Base-by-base conservation (phyloP, 2,888 invertebrate species). In the Oscheius sp. region DNA sequence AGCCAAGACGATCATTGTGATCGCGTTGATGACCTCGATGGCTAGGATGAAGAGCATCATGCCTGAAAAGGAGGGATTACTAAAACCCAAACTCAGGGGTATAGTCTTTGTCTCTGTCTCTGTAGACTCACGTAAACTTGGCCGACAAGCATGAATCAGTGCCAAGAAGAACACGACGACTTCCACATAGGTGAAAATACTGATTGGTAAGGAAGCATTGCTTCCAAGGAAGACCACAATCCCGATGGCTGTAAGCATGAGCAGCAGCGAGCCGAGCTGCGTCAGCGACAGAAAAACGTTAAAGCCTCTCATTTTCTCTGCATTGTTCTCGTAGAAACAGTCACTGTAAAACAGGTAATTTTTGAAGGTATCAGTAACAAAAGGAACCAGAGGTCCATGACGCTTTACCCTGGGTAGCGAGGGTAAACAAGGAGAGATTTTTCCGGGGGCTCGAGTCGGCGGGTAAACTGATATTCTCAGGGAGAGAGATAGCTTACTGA, bases 301-400 rank as follows among this genome's bases (percentile, higher is more conserved):
- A 37, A 72, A 72, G 51, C 72, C 72, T 55, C 60, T 60, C 72
- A 72, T 72, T 53, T 72, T 62, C 29, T 72, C 70, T n/a, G 4
- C 48, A 48, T 70, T 70, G 47, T 59, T 47, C 47, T 59, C 47
- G 48, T 55, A 70, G 13, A 13, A 57, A 55, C 65, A 65, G 32
- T 65, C 48, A n/a, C 65, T 65, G 65, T 47, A 63, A 63, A 32
- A 63, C 2, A 47, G 63, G 2, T 2, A 32, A 13, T 33, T 37
- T 60, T 33, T 4, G n/a, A 13, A 60, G 35, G 13, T 10, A 35
- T 35, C 9, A 60, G 60, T 7, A 48, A 47, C 21, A 63, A 48
- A n/a, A 42, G 7, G 3, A 42, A 42, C 42, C 42, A 42, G 7
- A 42, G 42, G 7, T 42, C 42, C 42, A 42, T 42, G 7, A 42